These are phyloP conservation scores for Nudaria mundana DNA, from an alignment of 2,888 invertebrate genomes.

Conservation along the genomic window DNA sequence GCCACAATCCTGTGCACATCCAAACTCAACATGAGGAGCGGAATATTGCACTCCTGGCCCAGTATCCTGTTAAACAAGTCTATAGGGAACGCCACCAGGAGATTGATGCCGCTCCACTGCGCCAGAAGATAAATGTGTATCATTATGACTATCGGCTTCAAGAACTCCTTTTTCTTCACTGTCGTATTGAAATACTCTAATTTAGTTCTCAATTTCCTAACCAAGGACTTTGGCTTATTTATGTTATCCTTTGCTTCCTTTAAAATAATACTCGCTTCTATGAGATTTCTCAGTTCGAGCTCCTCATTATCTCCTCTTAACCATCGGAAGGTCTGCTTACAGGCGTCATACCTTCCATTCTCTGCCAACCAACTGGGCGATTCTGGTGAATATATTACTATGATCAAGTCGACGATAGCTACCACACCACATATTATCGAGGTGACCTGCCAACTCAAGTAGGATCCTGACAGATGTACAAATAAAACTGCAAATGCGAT, in stretches of 20 bases:
- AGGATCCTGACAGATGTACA: slow-evolving; percentile 82
- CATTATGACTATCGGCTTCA: slow-evolving; percentile 59
- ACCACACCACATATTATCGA: slow-evolving; percentile 71
- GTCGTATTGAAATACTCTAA: slow-evolving; percentile 41
- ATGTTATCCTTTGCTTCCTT: slow-evolving; percentile 40
- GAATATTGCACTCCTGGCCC: slow-evolving; percentile 42
- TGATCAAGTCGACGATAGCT: slow-evolving; percentile 64
- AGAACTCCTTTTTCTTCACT: slow-evolving; percentile 51
- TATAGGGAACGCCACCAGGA: slow-evolving; percentile 50
- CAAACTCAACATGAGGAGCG: slow-evolving; percentile 53
- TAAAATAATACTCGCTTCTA: slow-evolving; percentile 45
- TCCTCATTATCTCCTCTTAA: slow-evolving; percentile 72
- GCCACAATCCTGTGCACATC: slow-evolving; percentile 60
- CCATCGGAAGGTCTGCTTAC: slow-evolving; percentile 77
- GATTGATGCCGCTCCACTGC: slow-evolving; percentile 59
- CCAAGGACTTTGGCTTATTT: slow-evolving; percentile 32
- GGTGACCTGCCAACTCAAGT: slow-evolving; percentile 75
- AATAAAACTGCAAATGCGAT: slow-evolving; percentile 81
- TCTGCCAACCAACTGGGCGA: slow-evolving; percentile 84
- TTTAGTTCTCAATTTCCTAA: slow-evolving; percentile 34
- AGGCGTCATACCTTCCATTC: slow-evolving; percentile 75
- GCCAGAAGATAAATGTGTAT: slow-evolving; percentile 52
- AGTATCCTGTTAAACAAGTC: slow-evolving; percentile 56
- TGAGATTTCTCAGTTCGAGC: slow-evolving; percentile 54
- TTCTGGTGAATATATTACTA: slow-evolving; percentile 75